Evolutionary conservation across 2,888 invertebrate species (phyloP), one percentile per base, ranked within the genome.

Genomic region (Chalcis sispes): DNA sequence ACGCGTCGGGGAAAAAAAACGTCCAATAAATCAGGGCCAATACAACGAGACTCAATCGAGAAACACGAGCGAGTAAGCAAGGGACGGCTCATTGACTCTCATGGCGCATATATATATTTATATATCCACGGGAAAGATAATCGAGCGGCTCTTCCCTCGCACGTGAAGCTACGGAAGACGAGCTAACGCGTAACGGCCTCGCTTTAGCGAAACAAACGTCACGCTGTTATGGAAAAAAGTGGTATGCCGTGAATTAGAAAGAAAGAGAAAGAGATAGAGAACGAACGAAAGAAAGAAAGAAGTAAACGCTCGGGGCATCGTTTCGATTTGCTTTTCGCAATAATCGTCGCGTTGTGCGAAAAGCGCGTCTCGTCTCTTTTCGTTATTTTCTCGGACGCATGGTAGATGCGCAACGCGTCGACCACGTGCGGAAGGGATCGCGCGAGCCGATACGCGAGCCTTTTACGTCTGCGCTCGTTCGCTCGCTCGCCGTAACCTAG

Each of bases 221-320:
- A n/a, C n/a, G n/a, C n/a, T n/a, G n/a, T n/a, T n/a, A n/a, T 36
- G 56, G n/a, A 61, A 66, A 78, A 78, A 78, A 72, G 75, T 66
- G 59, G 77, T 78, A 78, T 78, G 80, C 80, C 79, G 80, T 80
- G 80, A 82, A 82, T 82, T 81, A 81, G 77, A 82, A 78, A 80
- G 79, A 78, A 8, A 54, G 3, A 20, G 3, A 10, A 20, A 18
- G 50, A 50, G 69, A 76, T 77, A 79, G 61, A 76, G 69, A 50
- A 73, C 64, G 52, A 25, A 2, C 10, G 27, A 42, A 56, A 29
- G 42, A 2, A 70, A 59, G n/a, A 58, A 8, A 36, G 58, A 36
- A n/a, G n/a, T n/a, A 59, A n/a, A 27, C 27, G 27, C 62, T n/a
- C 62, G 42, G 13, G 5, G 18, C 4, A 50, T 50, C 2, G 18